Evolutionary conservation across 2,797 vertebrate genomes (phyloP).

Genomic region (Channallabes apus): DNA sequence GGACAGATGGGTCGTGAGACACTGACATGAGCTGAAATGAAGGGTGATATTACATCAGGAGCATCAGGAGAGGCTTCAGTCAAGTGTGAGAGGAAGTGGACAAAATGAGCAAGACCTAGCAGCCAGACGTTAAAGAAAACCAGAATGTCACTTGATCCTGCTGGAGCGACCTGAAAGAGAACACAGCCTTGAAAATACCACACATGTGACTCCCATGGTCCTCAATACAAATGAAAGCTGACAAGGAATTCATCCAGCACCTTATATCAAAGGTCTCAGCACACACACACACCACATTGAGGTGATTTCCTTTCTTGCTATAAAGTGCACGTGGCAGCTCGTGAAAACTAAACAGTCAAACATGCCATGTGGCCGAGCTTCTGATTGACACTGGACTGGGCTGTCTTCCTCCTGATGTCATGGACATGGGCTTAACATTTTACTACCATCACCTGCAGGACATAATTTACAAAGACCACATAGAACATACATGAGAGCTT

Average conservation of each 20-base stretch:
- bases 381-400: neutral
- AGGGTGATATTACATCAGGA: conserved; percentile 26
- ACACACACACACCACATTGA: neutral
- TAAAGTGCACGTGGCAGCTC: neutral
- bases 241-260: neutral
- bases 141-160: conserved; percentile 33
- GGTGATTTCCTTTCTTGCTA: neutral
- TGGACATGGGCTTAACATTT: neutral
- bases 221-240: neutral
- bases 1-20: conserved; percentile 13
- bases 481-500: neutral
- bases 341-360: neutral
- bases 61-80: conserved; percentile 32
- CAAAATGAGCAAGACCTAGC: conserved; percentile 27
- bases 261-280: neutral
- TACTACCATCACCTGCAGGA: neutral
- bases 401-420: too few species aligned
- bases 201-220: neutral
- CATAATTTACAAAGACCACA: neutral
- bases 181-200: conserved; percentile 36
- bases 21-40: conserved; percentile 35
- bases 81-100: conserved; percentile 42
- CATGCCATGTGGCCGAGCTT: neutral
- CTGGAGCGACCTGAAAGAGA: conserved; percentile 32
- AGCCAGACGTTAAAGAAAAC: conserved; percentile 39